These are phyloP conservation scores for Saccopteryx bilineata DNA, from an alignment of 2,113 vertebrate genomes.

Conservation along the genomic window DNA sequence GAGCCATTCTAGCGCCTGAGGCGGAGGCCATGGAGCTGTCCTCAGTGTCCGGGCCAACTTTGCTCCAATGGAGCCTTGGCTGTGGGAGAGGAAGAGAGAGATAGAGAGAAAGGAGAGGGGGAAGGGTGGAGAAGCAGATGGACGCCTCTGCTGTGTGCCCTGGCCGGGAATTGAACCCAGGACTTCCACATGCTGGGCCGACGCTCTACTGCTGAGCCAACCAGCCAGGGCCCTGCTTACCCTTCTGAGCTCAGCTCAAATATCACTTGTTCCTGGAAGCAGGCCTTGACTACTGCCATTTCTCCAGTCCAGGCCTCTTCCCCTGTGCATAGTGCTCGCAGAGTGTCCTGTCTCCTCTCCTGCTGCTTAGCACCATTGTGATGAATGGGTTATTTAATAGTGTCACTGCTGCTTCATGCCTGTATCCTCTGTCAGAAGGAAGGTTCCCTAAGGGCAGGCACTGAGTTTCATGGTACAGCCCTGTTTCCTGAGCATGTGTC, in stretches of 20 bases:
- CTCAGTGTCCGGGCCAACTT: too few relatives aligned
- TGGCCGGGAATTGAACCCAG: too few relatives aligned
- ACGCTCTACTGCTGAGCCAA: too few relatives aligned
- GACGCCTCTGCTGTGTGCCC: too few relatives aligned
- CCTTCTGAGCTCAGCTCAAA: background rate
- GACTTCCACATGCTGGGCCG: too few relatives aligned
- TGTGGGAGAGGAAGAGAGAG: too few relatives aligned
- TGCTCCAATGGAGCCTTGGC: too few relatives aligned
- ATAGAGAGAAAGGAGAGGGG: too few relatives aligned
- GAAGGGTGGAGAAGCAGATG: too few relatives aligned
- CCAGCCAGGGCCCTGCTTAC: background rate
- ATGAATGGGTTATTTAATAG: background rate
- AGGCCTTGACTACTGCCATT: background rate
- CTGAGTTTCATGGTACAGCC: background rate
- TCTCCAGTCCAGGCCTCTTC: background rate
- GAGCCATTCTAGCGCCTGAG: too few relatives aligned
- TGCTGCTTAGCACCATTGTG: background rate
- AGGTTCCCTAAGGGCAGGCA: background rate
- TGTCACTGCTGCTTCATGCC: background rate
- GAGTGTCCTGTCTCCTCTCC: background rate
- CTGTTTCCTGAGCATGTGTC: background rate
- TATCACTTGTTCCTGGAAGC: background rate
- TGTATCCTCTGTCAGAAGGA: background rate
- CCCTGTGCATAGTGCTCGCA: background rate
- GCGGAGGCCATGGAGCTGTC: too few relatives aligned